Evolutionary conservation across 2,888 invertebrate genomes (phyloP).

Genomic region (Caenorhabditis sp.): DNA sequence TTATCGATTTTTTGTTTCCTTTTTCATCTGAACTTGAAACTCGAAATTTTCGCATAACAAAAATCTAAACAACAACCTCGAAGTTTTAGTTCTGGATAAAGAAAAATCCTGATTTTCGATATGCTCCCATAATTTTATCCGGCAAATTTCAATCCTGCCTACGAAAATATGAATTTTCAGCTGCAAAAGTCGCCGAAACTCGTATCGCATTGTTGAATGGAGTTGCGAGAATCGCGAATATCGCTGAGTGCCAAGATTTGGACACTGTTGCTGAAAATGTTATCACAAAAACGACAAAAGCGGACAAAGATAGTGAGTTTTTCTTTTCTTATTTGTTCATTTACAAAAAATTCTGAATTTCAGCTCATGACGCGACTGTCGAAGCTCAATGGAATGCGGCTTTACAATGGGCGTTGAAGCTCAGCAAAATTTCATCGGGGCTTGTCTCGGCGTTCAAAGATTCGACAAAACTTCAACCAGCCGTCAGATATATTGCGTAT

Average conservation of each 20-base stretch:
- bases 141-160: too few relatives aligned
- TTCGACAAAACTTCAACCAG: conserved; percentile 34
- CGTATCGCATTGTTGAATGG: conserved; percentile 42
- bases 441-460: conserved; percentile 35
- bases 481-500: conserved; percentile 39
- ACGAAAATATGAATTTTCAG: conserved; percentile 6
- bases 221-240: conserved; percentile 23
- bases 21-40: too few relatives aligned
- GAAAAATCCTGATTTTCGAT: too few relatives aligned
- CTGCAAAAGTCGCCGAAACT: conserved; percentile 40
- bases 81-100: too few relatives aligned
- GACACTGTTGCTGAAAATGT: conserved; percentile 45
- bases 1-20: too few relatives aligned
- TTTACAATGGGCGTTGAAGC: conserved; percentile 32
- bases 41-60: too few relatives aligned
- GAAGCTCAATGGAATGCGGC: conserved; percentile 51
- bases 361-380: conserved; percentile 45
- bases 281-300: conserved; percentile 43
- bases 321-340: neutral
- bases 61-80: too few relatives aligned
- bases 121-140: too few relatives aligned
- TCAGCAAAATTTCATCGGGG: conserved; percentile 13
- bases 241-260: conserved; percentile 18
- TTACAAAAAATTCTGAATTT: conserved; percentile 4
- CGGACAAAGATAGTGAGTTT: conserved; percentile 47